Evolutionary conservation across 2,888 invertebrate genomes (phyloP).

Genomic region (Pammene aurita): DNA sequence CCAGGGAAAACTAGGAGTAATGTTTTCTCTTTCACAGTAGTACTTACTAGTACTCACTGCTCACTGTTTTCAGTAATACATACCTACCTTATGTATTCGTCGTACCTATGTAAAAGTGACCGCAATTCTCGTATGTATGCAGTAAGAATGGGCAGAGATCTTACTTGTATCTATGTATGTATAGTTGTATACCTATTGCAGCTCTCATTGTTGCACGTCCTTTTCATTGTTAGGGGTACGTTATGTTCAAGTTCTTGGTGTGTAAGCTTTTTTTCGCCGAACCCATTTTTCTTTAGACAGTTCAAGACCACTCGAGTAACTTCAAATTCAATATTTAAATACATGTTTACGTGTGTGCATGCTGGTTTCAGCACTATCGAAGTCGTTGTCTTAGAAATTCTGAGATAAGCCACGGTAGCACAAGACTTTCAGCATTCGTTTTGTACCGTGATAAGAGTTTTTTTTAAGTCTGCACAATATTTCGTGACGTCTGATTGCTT

Average conservation of each 20-base stretch:
- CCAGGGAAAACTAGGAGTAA: not conserved
- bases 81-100: too few relatives aligned
- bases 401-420: slow-evolving; percentile 24
- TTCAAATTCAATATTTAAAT: not conserved
- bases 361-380: slow-evolving; percentile 16
- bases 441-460: slow-evolving; percentile 26
- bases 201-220: too few relatives aligned
- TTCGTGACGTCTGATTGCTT: not conserved
- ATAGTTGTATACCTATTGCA: too few relatives aligned
- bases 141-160: not conserved
- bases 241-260: too few relatives aligned
- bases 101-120: not conserved
- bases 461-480: slow-evolving; percentile 11
- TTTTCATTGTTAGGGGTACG: too few relatives aligned
- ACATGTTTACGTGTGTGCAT: not conserved
- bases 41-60: too few relatives aligned
- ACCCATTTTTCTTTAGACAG: too few relatives aligned
- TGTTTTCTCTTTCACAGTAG: not conserved
- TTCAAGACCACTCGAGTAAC: too few relatives aligned
- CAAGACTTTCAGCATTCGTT: slow-evolving; percentile 20
- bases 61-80: not conserved
- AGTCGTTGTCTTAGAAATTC: slow-evolving; percentile 13
- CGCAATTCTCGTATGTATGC: not conserved
- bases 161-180: not conserved
- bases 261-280: too few relatives aligned